phyloP scores from a whole-genome alignment of 2,113 vertebrate species.

The Chaenogobius annularis region DNA sequence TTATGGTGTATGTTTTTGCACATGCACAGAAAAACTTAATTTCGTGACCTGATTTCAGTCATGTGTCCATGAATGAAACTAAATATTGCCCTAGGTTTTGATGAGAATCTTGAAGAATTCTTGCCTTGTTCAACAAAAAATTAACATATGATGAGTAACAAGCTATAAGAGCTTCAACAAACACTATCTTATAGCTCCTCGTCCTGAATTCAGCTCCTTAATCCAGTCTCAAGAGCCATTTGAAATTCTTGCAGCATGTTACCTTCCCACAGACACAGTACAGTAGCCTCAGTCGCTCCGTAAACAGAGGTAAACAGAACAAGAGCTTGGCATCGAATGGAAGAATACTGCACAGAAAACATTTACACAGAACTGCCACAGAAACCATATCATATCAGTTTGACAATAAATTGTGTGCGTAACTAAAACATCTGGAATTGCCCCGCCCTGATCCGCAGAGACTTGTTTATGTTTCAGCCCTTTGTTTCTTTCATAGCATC shows the following conservation, averaged over 20 bases:
- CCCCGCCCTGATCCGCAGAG: constrained; percentile 31
- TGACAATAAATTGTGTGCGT: constrained; percentile 64
- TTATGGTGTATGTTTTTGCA: not conserved
- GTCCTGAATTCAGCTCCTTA: not conserved
- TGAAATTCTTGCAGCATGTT: not conserved
- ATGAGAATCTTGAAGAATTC: not conserved
- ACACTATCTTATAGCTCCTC: too few species aligned
- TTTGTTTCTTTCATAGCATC: constrained; percentile 32
- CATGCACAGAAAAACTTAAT: too few species aligned
- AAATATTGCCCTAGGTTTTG: not conserved
- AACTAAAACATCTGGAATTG: constrained; percentile 30
- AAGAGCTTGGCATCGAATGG: constrained; percentile 51
- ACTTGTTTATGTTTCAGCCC: constrained; percentile 49
- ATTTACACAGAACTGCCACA: constrained; percentile 73
- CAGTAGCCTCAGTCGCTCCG: constrained; percentile 65
- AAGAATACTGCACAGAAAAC: constrained; percentile 64
- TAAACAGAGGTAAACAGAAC: constrained; percentile 75
- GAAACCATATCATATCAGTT: constrained; percentile 71
- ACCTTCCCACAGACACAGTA: constrained; percentile 45
- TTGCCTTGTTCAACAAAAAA: too few species aligned
- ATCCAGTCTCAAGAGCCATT: not conserved
- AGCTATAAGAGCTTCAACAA: too few species aligned
- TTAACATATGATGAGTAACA: too few species aligned
- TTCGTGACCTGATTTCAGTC: too few species aligned
- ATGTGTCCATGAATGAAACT: not conserved